phyloP scores from a whole-genome alignment of 1,140 invertebrate genomes.

The Ridgeia piscesae region DNA sequence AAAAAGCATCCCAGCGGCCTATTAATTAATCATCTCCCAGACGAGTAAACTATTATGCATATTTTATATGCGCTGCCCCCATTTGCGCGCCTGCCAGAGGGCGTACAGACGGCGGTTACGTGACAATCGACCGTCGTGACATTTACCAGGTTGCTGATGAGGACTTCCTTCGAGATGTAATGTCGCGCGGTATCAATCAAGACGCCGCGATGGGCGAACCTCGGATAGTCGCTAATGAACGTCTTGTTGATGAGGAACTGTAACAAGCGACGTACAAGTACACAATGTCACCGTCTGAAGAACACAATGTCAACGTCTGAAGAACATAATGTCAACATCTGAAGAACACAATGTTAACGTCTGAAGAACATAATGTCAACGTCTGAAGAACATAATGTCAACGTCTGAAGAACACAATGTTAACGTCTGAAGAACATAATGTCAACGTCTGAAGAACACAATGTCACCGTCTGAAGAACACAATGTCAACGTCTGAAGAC shows the following conservation, averaged over 20 bases:
- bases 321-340: too few species aligned
- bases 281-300: neutral
- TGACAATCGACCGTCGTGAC: neutral
- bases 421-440: too few species aligned
- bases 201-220: conserved; percentile 60
- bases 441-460: too few species aligned
- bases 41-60: neutral
- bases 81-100: neutral
- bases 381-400: too few species aligned
- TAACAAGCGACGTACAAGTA: neutral
- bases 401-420: too few species aligned
- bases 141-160: conserved; percentile 56
- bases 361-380: too few species aligned
- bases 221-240: conserved; percentile 44
- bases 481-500: too few species aligned
- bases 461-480: too few species aligned
- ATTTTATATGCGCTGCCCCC: neutral
- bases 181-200: conserved; percentile 62
- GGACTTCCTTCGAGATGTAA: conserved; percentile 53
- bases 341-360: too few species aligned
- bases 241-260: conserved; percentile 53
- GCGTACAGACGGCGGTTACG: neutral
- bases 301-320: conserved; percentile 9
- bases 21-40: neutral
- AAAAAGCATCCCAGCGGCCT: neutral